Base-by-base conservation (phyloP, 2,113 vertebrate species). In the Ctenodactylus gundi region DNA sequence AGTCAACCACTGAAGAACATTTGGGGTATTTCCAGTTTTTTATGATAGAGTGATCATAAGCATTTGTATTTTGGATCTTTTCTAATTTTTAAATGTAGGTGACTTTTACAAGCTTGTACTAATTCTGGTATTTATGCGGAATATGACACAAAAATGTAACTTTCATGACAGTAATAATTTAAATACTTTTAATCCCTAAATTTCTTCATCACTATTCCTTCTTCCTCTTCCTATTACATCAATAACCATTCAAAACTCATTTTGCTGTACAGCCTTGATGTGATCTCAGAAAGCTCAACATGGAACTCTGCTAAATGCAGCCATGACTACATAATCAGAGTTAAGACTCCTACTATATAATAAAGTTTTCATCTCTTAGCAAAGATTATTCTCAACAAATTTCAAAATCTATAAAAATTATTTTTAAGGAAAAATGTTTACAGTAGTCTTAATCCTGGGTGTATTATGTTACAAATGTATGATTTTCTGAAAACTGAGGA, bases 351-450 rank as follows among this genome's bases (percentile, higher is more conserved):
- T 55, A 25, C n/a, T 82, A 29, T 82, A 29, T 12, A 86, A 65
- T 12, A 58, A 67, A 75, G 58, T 83, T 92, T 80, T 67, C 75
- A 83, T 94, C 18, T 57, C 34, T 94, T 81, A 90, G 39, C 23
- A 39, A 49, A 92, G 90, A 90, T 64, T 87, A 92, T 85, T 88
- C 70, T 67, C 31, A 91, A 86, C 9, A 96, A 78, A 95, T 7
- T 70, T 11, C 21, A 91, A 80, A 68, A 7, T 44, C 21, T 87
- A 58, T 64, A 77, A 73, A 90, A 88, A 53, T 83, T 87, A 70
- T 18, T 31, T 83, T 75, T 87, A 72, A 7, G 46, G 27, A 75
- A 67, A 87, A 81, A 86, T 62, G 44, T 70, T 27, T 90, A 21
- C 55, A 92, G 18, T 34, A 94, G 64, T 85, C 51, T 92, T 93